phyloP scores from a whole-genome alignment of 2,888 invertebrate genomes.

The Andrena flavipes region DNA sequence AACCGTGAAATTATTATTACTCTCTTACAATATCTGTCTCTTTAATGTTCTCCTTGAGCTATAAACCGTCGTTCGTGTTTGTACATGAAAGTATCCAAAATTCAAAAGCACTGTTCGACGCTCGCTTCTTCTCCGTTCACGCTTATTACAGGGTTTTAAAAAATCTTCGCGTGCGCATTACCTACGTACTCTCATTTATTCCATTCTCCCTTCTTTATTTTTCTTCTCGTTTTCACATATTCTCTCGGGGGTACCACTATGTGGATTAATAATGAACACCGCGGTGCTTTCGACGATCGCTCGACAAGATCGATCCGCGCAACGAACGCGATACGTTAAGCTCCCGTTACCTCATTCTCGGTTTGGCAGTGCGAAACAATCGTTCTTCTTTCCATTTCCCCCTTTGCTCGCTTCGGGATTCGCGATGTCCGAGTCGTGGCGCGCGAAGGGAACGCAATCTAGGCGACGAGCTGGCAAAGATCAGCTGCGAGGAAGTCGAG shows the following conservation, averaged over 20 bases:
- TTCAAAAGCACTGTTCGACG: slow-evolving; percentile 69
- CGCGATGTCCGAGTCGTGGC: slow-evolving; percentile 33
- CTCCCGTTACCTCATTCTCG: slow-evolving; percentile 18
- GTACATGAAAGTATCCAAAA: slow-evolving; percentile 74
- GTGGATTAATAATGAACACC: slow-evolving; percentile 71
- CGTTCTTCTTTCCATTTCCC: slow-evolving; percentile 23
- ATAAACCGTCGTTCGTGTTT: slow-evolving; percentile 72
- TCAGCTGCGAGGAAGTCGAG: not conserved
- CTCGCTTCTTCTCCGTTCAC: slow-evolving; percentile 45
- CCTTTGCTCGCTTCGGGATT: slow-evolving; percentile 2
- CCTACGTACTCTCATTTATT: slow-evolving; percentile 29
- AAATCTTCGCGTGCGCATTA: slow-evolving; percentile 49
- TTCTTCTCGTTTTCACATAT: slow-evolving; percentile 16
- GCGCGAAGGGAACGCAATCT: slow-evolving; percentile 15
- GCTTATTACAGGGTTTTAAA: slow-evolving; percentile 49
- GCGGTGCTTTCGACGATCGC: slow-evolving; percentile 71
- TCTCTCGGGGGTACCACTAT: slow-evolving; percentile 50
- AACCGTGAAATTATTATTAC: slow-evolving; percentile 75
- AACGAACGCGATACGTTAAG: slow-evolving; percentile 57
- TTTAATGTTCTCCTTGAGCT: slow-evolving; percentile 70
- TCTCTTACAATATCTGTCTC: slow-evolving; percentile 74
- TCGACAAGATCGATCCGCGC: slow-evolving; percentile 59
- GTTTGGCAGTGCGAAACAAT: slow-evolving; percentile 64
- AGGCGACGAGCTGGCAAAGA: slow-evolving; percentile 38
- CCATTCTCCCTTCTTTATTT: not conserved